Percentiles rank a stretch among this genome's conserved stretches.
Conservation (phyloP, 2,113 vertebrate genomes). For the Tretioscincus oriximinensis region DNA sequence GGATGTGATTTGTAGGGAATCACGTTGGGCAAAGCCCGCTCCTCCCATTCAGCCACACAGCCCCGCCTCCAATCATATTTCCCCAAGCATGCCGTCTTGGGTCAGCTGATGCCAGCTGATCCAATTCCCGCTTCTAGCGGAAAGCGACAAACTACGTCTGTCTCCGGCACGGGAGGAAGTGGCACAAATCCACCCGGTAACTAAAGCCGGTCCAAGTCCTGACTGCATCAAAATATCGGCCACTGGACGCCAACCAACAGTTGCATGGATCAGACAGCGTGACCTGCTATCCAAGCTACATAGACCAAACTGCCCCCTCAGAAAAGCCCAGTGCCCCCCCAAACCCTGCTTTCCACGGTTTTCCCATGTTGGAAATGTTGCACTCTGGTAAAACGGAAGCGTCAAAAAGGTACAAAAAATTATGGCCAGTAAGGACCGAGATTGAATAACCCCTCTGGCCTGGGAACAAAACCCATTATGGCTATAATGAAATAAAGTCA, state of each 20-base stretch:
- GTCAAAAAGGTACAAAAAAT: background rate
- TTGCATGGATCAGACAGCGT: background rate
- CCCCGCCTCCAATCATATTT: slow-evolving; percentile 10
- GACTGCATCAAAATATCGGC: background rate
- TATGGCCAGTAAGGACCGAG: background rate
- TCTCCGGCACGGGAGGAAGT: background rate
- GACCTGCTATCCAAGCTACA: background rate
- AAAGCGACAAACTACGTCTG: background rate
- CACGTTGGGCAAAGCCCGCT: background rate
- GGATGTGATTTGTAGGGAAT: slow-evolving; percentile 3
- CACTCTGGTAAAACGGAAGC: too few relatives aligned
- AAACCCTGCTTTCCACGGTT: too few relatives aligned
- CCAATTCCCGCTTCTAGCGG: background rate
- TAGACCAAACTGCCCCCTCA: background rate
- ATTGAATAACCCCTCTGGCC: too few relatives aligned
- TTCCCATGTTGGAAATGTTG: background rate
- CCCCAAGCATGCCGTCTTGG: background rate
- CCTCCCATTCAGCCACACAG: background rate
- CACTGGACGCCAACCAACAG: background rate
- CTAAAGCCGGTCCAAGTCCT: background rate
- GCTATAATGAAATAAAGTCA: too few relatives aligned
- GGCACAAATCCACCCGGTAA: background rate
- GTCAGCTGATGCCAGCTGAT: background rate
- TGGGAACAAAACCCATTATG: too few relatives aligned
- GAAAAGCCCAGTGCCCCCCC: background rate